Conservation (phyloP, 2,888 invertebrate genomes). For the Trissolcus brochymenae region DNA sequence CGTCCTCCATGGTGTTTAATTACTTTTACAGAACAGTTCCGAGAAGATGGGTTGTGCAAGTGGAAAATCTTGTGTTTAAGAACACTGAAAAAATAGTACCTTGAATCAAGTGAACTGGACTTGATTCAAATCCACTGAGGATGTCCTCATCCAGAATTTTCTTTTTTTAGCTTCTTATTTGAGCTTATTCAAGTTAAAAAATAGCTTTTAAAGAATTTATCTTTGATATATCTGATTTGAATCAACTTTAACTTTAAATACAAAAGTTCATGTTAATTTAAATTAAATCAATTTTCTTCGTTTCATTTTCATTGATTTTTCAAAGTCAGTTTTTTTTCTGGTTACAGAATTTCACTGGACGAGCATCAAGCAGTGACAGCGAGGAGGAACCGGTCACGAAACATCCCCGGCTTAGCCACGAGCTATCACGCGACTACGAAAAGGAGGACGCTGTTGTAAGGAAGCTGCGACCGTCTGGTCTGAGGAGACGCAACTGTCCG, state of each 20-base stretch:
- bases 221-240: no score
- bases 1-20: constrained; percentile 25
- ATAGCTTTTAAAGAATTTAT: no score
- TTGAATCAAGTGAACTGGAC: no score
- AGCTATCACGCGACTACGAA: constrained; percentile 64
- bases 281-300: not conserved
- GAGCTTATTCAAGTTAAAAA: no score
- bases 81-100: no score
- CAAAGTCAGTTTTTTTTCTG: constrained; percentile 29
- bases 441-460: constrained; percentile 57
- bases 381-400: constrained; percentile 88
- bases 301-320: not conserved
- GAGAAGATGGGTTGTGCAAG: constrained; percentile 28
- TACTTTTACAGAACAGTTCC: constrained; percentile 50
- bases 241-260: no score
- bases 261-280: no score
- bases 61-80: not conserved
- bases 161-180: no score
- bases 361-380: constrained; percentile 79
- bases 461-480: constrained; percentile 56
- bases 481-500: constrained; percentile 50
- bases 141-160: no score
- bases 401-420: constrained; percentile 81
- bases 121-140: no score
- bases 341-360: constrained; percentile 79